phyloP scores from a whole-genome alignment of 2,888 invertebrate genomes.

The Miltochrista miniata region DNA sequence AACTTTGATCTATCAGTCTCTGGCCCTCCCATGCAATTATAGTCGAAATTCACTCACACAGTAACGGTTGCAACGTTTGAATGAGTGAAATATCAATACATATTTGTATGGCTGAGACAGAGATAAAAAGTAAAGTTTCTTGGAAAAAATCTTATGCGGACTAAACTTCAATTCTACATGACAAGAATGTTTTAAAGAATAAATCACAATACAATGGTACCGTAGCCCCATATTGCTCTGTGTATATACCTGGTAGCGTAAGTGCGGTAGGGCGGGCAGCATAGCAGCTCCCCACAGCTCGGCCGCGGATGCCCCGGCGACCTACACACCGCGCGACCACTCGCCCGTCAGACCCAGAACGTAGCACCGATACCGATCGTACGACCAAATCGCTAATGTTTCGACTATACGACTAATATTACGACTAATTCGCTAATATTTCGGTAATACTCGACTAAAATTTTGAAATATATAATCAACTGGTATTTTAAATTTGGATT shows the following conservation, averaged over 20 bases:
- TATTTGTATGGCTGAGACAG: no score
- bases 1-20: no score
- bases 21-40: no score
- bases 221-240: background rate
- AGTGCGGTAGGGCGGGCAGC: slow-evolving; percentile 62
- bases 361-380: background rate
- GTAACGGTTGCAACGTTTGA: no score
- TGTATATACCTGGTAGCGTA: slow-evolving; percentile 67
- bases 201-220: background rate
- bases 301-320: slow-evolving; percentile 39
- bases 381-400: background rate
- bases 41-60: no score
- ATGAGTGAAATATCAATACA: no score
- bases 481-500: no score
- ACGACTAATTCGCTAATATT: background rate
- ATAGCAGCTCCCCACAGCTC: slow-evolving; percentile 69
- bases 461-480: no score
- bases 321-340: slow-evolving; percentile 20
- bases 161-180: background rate
- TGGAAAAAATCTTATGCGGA: no score
- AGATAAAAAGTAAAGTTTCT: no score
- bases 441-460: background rate
- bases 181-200: background rate
- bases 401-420: background rate
- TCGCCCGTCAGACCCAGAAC: slow-evolving; percentile 2